Percentiles rank a stretch among this genome's conserved stretches.
phyloP scores from a whole-genome alignment of 1,140 invertebrate genomes.

The Drosophila arizonae region DNA sequence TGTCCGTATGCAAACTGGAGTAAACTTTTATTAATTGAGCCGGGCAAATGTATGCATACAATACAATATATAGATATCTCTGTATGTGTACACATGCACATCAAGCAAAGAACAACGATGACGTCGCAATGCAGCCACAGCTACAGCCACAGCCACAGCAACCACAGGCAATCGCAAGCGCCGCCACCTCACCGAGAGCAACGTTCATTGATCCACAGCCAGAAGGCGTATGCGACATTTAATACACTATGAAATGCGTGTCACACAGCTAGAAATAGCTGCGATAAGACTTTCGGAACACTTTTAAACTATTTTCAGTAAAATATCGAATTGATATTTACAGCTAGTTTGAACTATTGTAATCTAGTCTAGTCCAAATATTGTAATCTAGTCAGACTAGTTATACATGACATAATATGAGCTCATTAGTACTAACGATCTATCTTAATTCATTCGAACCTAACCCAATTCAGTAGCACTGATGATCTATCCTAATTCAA shows the following conservation, averaged over 20 bases:
- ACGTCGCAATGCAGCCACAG: constrained; percentile 20
- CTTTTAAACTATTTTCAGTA: too few relatives aligned
- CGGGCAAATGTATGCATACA: constrained; percentile 25
- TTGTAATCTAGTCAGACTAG: too few relatives aligned
- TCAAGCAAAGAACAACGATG: constrained; percentile 23
- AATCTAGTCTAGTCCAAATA: too few relatives aligned
- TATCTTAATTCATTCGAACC: too few relatives aligned
- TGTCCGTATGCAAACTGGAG: constrained; percentile 50
- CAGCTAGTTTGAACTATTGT: too few relatives aligned
- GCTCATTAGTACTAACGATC: too few relatives aligned
- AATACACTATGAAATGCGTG: neutral
- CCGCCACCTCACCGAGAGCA: constrained; percentile 27
- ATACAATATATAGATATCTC: neutral
- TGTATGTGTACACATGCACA: neutral
- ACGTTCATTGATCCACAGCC: neutral
- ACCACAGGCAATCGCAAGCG: neutral
- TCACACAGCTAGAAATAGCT: too few relatives aligned
- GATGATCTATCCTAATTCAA: too few relatives aligned
- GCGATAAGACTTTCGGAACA: too few relatives aligned
- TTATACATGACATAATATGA: too few relatives aligned
- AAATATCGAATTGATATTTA: too few relatives aligned
- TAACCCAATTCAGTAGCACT: too few relatives aligned
- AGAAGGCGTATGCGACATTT: neutral
- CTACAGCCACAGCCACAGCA: constrained; percentile 1
- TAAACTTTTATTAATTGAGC: constrained; percentile 63